Base-by-base conservation (phyloP, 1,140 invertebrate species). In the Drosophila persimilis region DNA sequence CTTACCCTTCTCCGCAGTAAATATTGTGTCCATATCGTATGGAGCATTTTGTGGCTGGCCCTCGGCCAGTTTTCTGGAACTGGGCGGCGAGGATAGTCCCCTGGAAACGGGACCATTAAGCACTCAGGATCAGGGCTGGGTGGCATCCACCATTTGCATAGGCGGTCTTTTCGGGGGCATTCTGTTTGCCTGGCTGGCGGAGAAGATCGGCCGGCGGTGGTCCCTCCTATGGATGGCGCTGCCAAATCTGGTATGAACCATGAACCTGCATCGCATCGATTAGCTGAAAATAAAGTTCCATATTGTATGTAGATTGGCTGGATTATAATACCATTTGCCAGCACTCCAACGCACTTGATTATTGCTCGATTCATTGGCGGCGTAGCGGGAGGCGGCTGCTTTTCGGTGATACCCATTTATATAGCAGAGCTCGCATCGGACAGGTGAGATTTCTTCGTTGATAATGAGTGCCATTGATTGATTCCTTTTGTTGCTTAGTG, bases 111-210 rank as follows among this genome's bases (percentile, higher is more conserved):
- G 73, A 3, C 77, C 80, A 1, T 43, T 92, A n/a, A 80, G 47
- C 3, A 20, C 63, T 6, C 90, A 91, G 55, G 92, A 93, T 63
- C 92, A 91, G 8, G 93, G 93, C 0, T 94, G 93, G 93, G 92
- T 94, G 24, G 93, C 92, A 0, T 93, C 93, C 0, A 91, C 92
- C 3, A 91, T 92, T 13, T 91, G 93, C 8, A 61, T 94, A 17
- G 93, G 93, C 3, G 92, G 91, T 0, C 55, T 94, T 2, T 79
- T 92, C 5, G 93, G 93, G 17, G 92, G 91, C 44, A 71, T 93
- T 3, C 46, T 93, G 1, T 92, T 92, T 20, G 94, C 91, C 3
- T 92, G 92, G 70, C 78, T 93, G 24, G 93, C 94, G 1, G 94
- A 95, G 54, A 78, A 57, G 31, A 77, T 89, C 51, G 91, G 91